These are phyloP conservation scores for Venusia cambrica DNA, from an alignment of 2,888 invertebrate genomes.

Conservation along the genomic window DNA sequence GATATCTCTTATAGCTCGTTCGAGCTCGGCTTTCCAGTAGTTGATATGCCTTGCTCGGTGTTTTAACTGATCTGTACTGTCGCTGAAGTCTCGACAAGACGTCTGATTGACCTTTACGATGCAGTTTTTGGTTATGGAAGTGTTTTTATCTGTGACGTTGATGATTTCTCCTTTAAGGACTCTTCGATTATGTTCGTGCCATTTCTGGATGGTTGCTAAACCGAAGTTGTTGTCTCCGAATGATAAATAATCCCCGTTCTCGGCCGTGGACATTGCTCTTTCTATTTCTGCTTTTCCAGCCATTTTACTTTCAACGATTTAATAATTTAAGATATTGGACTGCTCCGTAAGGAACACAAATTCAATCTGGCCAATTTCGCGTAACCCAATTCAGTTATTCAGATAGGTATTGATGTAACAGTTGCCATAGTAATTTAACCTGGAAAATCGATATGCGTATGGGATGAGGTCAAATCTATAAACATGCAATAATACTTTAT, in stretches of 20 bases:
- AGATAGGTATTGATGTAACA: conserved; percentile 8
- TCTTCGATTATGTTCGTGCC: conserved; percentile 62
- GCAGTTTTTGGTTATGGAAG: conserved; percentile 66
- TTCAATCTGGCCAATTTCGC: background rate
- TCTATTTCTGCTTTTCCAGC: conserved; percentile 11
- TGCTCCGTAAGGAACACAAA: background rate
- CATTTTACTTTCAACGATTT: no score
- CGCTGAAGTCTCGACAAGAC: conserved; percentile 61
- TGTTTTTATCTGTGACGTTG: conserved; percentile 61
- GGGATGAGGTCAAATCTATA: conserved; percentile 8
- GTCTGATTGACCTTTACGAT: conserved; percentile 71
- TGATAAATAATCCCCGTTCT: conserved; percentile 60
- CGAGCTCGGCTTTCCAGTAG: conserved; percentile 70
- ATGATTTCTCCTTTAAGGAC: conserved; percentile 69
- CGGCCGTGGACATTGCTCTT: conserved; percentile 45
- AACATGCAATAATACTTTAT: background rate
- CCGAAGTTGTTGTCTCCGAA: conserved; percentile 58
- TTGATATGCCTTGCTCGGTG: conserved; percentile 67
- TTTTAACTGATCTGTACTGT: conserved; percentile 64
- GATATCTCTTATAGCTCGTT: conserved; percentile 66
- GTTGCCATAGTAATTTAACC: conserved; percentile 3
- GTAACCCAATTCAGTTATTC: background rate
- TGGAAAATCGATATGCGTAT: no score
- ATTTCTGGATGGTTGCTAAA: conserved; percentile 53
- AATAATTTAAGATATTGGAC: no score